phyloP scores from a whole-genome alignment of 1,140 invertebrate genomes.

The Colletes gigas region DNA sequence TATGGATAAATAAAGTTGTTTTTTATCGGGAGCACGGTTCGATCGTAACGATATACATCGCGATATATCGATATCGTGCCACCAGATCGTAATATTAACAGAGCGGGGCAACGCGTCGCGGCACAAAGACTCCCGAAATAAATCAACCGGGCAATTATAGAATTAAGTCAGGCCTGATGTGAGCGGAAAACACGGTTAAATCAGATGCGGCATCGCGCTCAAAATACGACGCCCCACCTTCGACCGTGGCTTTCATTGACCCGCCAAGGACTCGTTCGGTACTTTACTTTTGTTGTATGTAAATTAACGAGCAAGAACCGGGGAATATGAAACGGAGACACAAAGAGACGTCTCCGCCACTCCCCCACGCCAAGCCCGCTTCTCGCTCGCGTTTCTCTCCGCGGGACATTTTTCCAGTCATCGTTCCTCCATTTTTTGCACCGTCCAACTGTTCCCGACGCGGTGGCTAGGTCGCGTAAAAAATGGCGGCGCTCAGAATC shows the following conservation, averaged over 20 bases:
- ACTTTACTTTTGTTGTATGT: slow-evolving; percentile 36
- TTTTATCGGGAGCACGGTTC: no score
- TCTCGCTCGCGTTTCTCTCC: not conserved
- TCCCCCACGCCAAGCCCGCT: not conserved
- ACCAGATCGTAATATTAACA: not conserved
- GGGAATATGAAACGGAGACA: slow-evolving; percentile 31
- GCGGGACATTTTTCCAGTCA: not conserved
- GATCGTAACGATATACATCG: not conserved
- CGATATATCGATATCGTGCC: not conserved
- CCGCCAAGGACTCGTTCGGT: slow-evolving; percentile 32
- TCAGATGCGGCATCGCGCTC: slow-evolving; percentile 22
- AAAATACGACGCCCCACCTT: slow-evolving; percentile 33
- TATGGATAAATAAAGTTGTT: no score
- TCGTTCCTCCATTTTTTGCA: not conserved
- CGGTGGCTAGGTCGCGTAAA: no score
- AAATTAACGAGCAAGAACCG: slow-evolving; percentile 35
- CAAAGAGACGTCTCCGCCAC: slow-evolving; percentile 11
- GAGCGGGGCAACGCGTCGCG: not conserved
- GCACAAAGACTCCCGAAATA: slow-evolving; percentile 17
- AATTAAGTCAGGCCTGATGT: slow-evolving; percentile 13
- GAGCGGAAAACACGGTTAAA: slow-evolving; percentile 32
- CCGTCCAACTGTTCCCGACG: not conserved
- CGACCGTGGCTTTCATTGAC: slow-evolving; percentile 35
- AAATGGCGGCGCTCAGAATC: no score
- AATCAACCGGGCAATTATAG: slow-evolving; percentile 29